Evolutionary conservation across 2,888 invertebrate genomes (phyloP).

Genomic region (Scaptodrosophila latifasciaeformis): DNA sequence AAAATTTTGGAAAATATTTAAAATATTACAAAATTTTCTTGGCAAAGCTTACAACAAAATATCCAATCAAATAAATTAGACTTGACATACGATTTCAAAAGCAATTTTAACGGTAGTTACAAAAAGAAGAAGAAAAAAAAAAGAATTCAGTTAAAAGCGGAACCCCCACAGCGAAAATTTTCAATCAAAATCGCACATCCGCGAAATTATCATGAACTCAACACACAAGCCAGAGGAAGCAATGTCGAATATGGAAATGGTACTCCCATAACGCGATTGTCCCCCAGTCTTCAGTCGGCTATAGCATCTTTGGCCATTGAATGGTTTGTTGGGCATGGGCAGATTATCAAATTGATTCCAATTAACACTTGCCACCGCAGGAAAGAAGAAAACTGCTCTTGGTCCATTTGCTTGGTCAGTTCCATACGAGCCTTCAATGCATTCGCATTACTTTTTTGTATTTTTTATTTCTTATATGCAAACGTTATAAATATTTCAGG

Average conservation of each 20-base stretch:
- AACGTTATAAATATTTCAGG: constrained; percentile 60
- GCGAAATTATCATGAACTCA: constrained; percentile 71
- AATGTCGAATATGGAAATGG: too few relatives aligned
- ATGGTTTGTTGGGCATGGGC: constrained; percentile 15
- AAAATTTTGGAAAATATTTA: too few relatives aligned
- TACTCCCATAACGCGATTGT: too few relatives aligned
- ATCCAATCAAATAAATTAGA: too few relatives aligned
- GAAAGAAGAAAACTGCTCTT: constrained; percentile 33
- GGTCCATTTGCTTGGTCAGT: constrained; percentile 16
- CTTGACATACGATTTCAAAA: too few relatives aligned
- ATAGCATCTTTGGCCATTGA: too few relatives aligned
- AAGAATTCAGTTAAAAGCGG: constrained; percentile 4
- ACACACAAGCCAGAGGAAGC: constrained; percentile 24
- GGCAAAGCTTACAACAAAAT: too few relatives aligned
- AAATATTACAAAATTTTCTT: too few relatives aligned
- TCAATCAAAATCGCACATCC: constrained; percentile 71
- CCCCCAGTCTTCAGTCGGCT: too few relatives aligned
- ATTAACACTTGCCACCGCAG: constrained; percentile 75
- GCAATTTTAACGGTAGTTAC: constrained; percentile 30
- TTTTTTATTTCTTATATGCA: constrained; percentile 36
- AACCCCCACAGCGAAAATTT: constrained; percentile 71
- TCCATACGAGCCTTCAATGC: constrained; percentile 15
- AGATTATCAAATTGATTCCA: constrained; percentile 75
- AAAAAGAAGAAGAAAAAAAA: constrained; percentile 22
- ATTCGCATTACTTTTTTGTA: constrained; percentile 22